phyloP scores from a whole-genome alignment of 2,888 invertebrate genomes.

The Brachynemurus nebulosus region DNA sequence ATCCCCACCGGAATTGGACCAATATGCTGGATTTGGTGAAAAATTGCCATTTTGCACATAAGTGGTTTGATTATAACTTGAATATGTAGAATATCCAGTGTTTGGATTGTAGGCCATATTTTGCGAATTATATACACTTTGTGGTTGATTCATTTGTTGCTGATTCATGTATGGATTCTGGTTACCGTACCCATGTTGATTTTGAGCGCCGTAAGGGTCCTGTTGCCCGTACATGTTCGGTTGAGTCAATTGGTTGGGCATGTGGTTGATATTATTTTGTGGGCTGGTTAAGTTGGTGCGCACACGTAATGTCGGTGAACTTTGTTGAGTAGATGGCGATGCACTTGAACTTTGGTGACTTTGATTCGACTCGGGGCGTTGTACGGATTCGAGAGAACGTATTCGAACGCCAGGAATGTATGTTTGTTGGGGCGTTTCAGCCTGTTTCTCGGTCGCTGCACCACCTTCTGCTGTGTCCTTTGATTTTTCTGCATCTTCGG shows the following conservation, averaged over 20 bases:
- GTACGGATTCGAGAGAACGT: constrained; percentile 5
- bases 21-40: not conserved
- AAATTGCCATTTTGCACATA: not conserved
- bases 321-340: not conserved
- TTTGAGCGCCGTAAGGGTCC: not conserved
- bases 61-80: not conserved
- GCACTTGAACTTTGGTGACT: not conserved
- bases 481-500: not conserved
- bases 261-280: not conserved
- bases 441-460: not conserved
- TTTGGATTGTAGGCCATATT: not conserved
- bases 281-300: constrained; percentile 6
- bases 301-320: constrained; percentile 2
- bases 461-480: not conserved
- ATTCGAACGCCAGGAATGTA: constrained; percentile 1
- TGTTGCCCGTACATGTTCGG: constrained; percentile 2
- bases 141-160: not conserved
- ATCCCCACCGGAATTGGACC: not conserved
- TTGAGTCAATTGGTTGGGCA: not conserved
- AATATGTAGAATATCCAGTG: constrained; percentile 1
- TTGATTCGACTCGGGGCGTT: not conserved
- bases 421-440: not conserved
- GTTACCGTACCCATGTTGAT: not conserved
- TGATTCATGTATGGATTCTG: constrained; percentile 1
- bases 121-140: not conserved